Base-by-base conservation (phyloP, 2,888 invertebrate genomes). In the Geotrupes spiniger region DNA sequence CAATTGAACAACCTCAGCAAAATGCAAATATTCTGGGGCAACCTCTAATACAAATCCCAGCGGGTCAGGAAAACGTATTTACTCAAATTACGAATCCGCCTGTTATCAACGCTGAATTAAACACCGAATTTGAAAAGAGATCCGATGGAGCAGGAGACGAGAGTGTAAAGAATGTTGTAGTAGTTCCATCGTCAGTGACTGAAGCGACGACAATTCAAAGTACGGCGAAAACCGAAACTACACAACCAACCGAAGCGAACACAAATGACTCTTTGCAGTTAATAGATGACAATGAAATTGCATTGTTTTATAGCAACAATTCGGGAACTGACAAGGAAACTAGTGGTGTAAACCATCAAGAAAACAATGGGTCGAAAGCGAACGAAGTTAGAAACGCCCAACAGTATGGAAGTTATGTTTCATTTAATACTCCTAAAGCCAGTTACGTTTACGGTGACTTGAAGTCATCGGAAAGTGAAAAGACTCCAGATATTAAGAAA, bases 1-100 rank as follows among this genome's bases (percentile, higher is more conserved):
- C 90, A 0, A 89, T 91, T 38, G 91, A 91, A 63, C 84, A 89
- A 54, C 87, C 87, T 0, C 72, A 66, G 49, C 57, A 63, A 49
- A 44, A 51, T 29, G 41, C 51, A 47, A 46, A 53, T 47, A 56
- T 59, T 49, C 33, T 60, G 39, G 58, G 66, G 42, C 65, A 69
- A 49, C 60, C 63, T 36, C 46, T 65, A 46, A 53, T 66, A 31
- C 61, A 70, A 43, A 57, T 67, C 46, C 63, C 62, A 45, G 51
- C 61, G 46, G 52, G 59, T 46, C 54, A 60, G 17, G 56, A 56
- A 26, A 38, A 46, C 3, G 51, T 54, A 48, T 53, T 59, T 8
- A 15, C 36, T 4, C 42, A 47, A 42, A 42, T 42, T 12, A 17
- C 47, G 10, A 29, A 26, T 4, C 52, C 51, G 11, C 51, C 42